Evolutionary conservation across 2,113 vertebrate genomes (phyloP).

Genomic region (Chelonoidis abingdonii): DNA sequence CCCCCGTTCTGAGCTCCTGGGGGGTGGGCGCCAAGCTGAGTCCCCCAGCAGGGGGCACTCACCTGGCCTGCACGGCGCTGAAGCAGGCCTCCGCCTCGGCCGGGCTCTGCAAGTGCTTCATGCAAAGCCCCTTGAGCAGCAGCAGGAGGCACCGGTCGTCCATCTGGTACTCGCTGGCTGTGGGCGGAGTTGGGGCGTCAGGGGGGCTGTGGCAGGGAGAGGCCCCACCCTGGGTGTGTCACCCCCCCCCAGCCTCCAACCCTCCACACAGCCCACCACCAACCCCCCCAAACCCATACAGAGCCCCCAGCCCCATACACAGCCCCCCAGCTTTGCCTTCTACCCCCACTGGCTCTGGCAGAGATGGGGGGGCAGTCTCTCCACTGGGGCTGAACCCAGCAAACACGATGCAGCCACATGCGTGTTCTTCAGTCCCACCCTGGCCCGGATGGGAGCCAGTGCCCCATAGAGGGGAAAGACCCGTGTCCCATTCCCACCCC

Average conservation of each 20-base stretch:
- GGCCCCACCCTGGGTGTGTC: too few species aligned
- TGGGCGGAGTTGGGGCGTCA: neutral
- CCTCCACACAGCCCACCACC: too few species aligned
- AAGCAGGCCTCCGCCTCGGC: conserved; percentile 90
- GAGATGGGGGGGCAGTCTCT: neutral
- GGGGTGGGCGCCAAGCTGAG: too few species aligned
- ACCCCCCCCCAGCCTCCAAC: too few species aligned
- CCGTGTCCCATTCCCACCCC: too few species aligned
- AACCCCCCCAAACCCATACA: too few species aligned
- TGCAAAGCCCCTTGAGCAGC: conserved; percentile 89
- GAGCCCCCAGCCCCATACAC: too few species aligned
- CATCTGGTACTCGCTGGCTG: conserved; percentile 85
- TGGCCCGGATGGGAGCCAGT: too few species aligned
- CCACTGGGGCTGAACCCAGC: neutral
- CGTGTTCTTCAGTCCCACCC: too few species aligned
- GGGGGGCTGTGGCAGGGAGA: too few species aligned
- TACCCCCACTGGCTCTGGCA: neutral
- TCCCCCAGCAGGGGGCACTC: conserved; percentile 43
- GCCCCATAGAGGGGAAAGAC: too few species aligned
- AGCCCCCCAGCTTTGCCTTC: neutral
- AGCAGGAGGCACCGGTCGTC: conserved; percentile 91
- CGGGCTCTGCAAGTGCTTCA: conserved; percentile 86
- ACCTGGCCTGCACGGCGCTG: conserved; percentile 87
- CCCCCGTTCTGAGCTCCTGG: neutral
- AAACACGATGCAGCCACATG: neutral